Evolutionary conservation across 2,888 invertebrate genomes (phyloP).

Genomic region (Dexiosoma caninum): DNA sequence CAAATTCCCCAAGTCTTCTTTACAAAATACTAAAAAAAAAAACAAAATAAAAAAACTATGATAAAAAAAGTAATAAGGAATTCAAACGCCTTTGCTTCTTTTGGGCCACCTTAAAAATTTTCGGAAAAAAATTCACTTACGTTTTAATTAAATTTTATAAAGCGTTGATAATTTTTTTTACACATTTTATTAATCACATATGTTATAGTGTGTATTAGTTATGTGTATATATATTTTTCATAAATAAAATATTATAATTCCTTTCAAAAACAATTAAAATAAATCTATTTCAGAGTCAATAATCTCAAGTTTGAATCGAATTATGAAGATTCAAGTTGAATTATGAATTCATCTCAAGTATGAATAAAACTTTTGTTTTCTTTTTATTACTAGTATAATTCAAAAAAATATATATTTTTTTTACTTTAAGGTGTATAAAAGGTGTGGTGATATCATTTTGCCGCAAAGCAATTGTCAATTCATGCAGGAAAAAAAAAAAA

Average conservation of each 20-base stretch:
- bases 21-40: no score
- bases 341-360: slow-evolving; percentile 57
- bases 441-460: slow-evolving; percentile 61
- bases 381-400: background rate
- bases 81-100: no score
- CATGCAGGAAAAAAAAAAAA: background rate
- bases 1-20: no score
- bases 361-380: slow-evolving; percentile 38
- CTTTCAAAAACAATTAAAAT: background rate
- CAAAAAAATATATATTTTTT: background rate
- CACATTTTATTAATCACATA: no score
- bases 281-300: slow-evolving; percentile 3
- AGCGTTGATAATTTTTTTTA: no score
- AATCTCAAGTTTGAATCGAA: background rate
- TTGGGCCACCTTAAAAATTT: no score
- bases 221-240: no score
- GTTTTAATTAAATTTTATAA: no score
- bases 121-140: no score
- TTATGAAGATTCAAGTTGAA: background rate
- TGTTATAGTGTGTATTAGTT: no score
- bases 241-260: background rate
- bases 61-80: no score
- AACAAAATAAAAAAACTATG: no score
- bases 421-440: slow-evolving; percentile 18
- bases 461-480: slow-evolving; percentile 18